These are phyloP conservation scores for Cotesia glomerata DNA, from an alignment of 1,140 invertebrate species.

Conservation along the genomic window DNA sequence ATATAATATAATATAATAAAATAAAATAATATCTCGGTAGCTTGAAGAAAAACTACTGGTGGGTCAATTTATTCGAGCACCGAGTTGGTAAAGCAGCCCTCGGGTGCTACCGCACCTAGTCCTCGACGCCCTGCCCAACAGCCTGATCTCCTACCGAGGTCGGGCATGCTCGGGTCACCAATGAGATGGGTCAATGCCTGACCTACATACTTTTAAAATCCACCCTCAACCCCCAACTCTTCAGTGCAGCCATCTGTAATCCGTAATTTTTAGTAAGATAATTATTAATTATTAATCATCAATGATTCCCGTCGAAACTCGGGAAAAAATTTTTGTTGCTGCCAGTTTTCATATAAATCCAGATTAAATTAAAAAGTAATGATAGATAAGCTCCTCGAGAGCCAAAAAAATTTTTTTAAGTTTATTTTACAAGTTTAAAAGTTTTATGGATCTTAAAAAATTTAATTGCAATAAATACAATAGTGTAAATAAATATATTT, in stretches of 20 bases:
- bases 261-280: background rate
- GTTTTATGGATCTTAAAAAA: too few species aligned
- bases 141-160: conserved; percentile 14
- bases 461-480: too few species aligned
- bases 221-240: background rate
- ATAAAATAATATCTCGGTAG: background rate
- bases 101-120: too few species aligned
- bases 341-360: too few species aligned
- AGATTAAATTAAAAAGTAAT: too few species aligned
- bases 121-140: background rate
- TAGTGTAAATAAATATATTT: too few species aligned
- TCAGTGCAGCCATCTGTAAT: background rate
- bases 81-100: conserved; percentile 9
- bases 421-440: too few species aligned
- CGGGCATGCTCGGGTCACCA: conserved; percentile 21
- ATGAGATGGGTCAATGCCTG: conserved; percentile 28
- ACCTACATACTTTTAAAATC: conserved; percentile 31
- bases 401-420: too few species aligned
- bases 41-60: background rate
- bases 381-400: too few species aligned
- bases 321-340: too few species aligned
- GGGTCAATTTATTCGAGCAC: conserved; percentile 22
- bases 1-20: background rate
- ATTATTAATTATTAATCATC: conserved; percentile 1
- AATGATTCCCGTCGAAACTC: too few species aligned